Conservation (phyloP, 2,888 invertebrate genomes). For the Stenodema calcarata region DNA sequence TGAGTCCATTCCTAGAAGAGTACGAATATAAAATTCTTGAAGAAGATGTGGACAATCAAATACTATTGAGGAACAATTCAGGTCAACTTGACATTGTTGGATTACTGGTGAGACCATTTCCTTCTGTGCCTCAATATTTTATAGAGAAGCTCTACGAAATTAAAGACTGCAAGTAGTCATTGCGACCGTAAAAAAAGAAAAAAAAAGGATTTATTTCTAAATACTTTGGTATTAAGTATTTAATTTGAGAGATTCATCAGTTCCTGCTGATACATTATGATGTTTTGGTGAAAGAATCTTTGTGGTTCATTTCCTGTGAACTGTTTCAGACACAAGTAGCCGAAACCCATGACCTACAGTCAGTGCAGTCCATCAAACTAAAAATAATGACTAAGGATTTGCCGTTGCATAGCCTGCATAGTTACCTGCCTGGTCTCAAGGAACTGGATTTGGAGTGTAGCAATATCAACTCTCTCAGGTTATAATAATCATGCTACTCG, state of each 20-base stretch:
- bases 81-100: conserved; percentile 38
- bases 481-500: too few relatives aligned
- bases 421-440: conserved; percentile 27
- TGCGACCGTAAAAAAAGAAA: too few relatives aligned
- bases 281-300: not conserved
- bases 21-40: not conserved
- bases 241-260: not conserved
- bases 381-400: conserved; percentile 45
- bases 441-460: conserved; percentile 39
- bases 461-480: conserved; percentile 46
- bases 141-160: too few relatives aligned
- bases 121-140: too few relatives aligned
- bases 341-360: conserved; percentile 34
- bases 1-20: conserved; percentile 33
- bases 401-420: conserved; percentile 31
- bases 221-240: not conserved
- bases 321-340: conserved; percentile 39
- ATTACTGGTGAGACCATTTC: conserved; percentile 30
- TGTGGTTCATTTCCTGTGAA: not conserved
- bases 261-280: not conserved
- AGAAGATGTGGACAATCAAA: conserved; percentile 1
- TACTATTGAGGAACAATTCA: not conserved
- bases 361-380: conserved; percentile 37
- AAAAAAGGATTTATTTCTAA: too few relatives aligned
- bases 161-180: too few relatives aligned